Evolutionary conservation across 2,888 invertebrate genomes (phyloP).

Genomic region (Caenorhabditis sp.): DNA sequence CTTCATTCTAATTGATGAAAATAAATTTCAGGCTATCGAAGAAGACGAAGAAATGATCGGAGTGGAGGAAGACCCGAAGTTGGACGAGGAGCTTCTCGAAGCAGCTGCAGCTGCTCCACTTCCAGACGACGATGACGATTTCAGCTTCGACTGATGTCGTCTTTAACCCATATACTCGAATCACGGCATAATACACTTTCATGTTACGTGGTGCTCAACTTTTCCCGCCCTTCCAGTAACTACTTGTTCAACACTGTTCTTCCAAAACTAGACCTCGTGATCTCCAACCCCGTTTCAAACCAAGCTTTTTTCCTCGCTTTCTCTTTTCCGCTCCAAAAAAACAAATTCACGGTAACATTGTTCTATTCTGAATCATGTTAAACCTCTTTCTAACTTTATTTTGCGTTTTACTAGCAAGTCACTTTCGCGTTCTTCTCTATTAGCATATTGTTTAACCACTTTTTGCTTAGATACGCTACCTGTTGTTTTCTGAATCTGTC

Average conservation of each 20-base stretch:
- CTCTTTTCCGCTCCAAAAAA: background rate
- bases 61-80: background rate
- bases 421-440: too few relatives aligned
- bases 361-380: too few relatives aligned
- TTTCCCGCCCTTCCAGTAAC: background rate
- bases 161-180: background rate
- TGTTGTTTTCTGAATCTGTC: too few relatives aligned
- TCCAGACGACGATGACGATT: conserved; percentile 31
- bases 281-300: conserved; percentile 1
- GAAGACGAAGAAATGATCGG: conserved; percentile 21
- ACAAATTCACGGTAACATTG: background rate
- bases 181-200: background rate
- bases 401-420: too few relatives aligned
- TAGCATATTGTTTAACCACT: too few relatives aligned
- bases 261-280: conserved; percentile 1
- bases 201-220: background rate
- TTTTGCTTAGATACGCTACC: too few relatives aligned
- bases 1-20: too few relatives aligned
- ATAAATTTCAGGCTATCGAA: conserved; percentile 8
- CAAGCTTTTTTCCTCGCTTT: too few relatives aligned
- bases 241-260: background rate
- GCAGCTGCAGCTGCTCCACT: conserved; percentile 28
- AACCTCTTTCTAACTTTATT: too few relatives aligned
- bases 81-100: conserved; percentile 2
- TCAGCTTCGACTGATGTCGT: background rate